These are phyloP conservation scores for Amphipyra tragopoginis DNA, from an alignment of 2,888 invertebrate genomes.

Conservation along the genomic window DNA sequence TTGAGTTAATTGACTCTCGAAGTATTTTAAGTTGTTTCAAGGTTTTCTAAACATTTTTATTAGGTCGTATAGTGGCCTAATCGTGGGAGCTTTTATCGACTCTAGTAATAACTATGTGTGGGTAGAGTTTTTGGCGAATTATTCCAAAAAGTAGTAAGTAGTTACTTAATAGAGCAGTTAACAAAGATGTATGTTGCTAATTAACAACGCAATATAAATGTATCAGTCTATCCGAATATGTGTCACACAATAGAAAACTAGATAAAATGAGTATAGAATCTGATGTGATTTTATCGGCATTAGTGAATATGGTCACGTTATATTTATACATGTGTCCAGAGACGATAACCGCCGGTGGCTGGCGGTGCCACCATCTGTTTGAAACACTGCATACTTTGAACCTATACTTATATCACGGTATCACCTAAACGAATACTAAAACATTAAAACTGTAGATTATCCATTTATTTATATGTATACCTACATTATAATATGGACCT, in stretches of 20 bases:
- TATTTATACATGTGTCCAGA: constrained; percentile 41
- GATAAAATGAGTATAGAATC: constrained; percentile 41
- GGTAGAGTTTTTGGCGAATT: too few species aligned
- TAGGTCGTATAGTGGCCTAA: too few species aligned
- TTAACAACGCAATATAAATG: not conserved
- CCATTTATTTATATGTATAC: constrained; percentile 16
- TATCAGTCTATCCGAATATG: constrained; percentile 13
- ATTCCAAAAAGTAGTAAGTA: too few species aligned
- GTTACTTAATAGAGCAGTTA: too few species aligned
- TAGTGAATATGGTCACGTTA: constrained; percentile 34
- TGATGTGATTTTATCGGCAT: constrained; percentile 45
- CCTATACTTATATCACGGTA: constrained; percentile 9
- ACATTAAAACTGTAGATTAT: constrained; percentile 27
- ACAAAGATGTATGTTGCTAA: too few species aligned
- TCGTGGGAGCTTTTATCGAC: too few species aligned
- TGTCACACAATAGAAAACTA: constrained; percentile 36
- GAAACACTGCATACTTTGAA: constrained; percentile 61
- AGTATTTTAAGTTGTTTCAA: too few species aligned
- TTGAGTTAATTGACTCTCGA: too few species aligned
- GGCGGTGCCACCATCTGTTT: constrained; percentile 78
- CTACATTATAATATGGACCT: not conserved
- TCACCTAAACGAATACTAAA: not conserved
- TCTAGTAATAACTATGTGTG: too few species aligned
- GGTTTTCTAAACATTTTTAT: too few species aligned
- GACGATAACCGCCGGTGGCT: constrained; percentile 78